Percentiles rank a stretch among this genome's conserved stretches.
Evolutionary conservation across 1,140 invertebrate species (phyloP).

Genomic region (Rhizoglyphus robini): DNA sequence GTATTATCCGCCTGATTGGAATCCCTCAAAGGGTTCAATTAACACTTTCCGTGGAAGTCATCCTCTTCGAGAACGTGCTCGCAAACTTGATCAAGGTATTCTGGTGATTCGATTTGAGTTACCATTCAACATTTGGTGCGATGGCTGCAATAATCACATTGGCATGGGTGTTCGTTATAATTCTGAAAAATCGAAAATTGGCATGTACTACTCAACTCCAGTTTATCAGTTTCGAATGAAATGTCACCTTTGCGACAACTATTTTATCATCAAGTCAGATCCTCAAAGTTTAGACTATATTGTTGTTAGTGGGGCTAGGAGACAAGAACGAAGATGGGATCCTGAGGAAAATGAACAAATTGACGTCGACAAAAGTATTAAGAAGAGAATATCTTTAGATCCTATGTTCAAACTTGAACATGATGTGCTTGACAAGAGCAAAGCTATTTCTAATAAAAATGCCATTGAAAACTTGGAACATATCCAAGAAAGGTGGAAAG

Average conservation of each 20-base stretch:
- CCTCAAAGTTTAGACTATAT: constrained; percentile 98
- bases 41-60: constrained; percentile 87
- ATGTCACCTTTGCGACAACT: constrained; percentile 91
- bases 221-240: constrained; percentile 98
- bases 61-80: constrained; percentile 82
- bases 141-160: constrained; percentile 93
- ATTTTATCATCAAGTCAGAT: constrained; percentile 98
- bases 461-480: constrained; percentile 56
- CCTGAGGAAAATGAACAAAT: constrained; percentile 84
- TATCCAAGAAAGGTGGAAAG: constrained; percentile 60
- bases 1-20: constrained; percentile 98
- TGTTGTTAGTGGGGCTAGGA: constrained; percentile 77
- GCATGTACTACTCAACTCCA: constrained; percentile 96
- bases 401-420: constrained; percentile 93
- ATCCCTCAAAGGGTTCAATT: constrained; percentile 75
- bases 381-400: constrained; percentile 74
- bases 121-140: constrained; percentile 99
- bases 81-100: constrained; percentile 88
- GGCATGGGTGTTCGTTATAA: constrained; percentile 99
- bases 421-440: constrained; percentile 59
- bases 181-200: constrained; percentile 95
- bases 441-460: constrained; percentile 53
- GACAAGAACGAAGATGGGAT: constrained; percentile 97
- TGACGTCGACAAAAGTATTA: constrained; percentile 61
- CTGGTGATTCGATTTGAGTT: constrained; percentile 97